Evolutionary conservation across 2,888 invertebrate species (phyloP), one percentile per base, ranked within the genome.

Genomic region (Standfussiana lucernea): DNA sequence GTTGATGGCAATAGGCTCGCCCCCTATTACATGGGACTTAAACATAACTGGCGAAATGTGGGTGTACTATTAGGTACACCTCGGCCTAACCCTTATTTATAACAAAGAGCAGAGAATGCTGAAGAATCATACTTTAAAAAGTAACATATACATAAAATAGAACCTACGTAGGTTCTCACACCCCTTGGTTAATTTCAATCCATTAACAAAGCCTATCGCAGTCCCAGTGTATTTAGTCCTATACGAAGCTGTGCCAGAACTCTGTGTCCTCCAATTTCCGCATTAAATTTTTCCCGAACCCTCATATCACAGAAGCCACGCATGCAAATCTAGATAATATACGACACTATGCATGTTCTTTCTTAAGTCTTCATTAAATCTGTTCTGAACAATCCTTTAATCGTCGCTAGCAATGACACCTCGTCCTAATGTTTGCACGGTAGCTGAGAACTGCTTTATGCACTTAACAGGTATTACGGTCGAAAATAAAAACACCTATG

Each of bases 401-500:
- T 15, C 8, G 11, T 64, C 85, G 82, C 87, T 80, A 13, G n/a
- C 67, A 40, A 6, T 40, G 32, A 5, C 21, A 73, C 86, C 75
- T 66, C 8, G 61, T 24, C 56, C 37, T 21, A 73, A 79, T 70
- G 50, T 69, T 62, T 75, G 75, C 62, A 59, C 59, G 67, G 66
- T 78, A 74, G 79, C 65, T 62, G 53, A 72, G 70, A 88, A 86
- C 78, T 86, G 77, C 83, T 86, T 86, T 87, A 78, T 85, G 83
- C 86, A 85, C 88, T 87, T 87, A 86, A 82, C 84, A 86, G 83
- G 72, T 86, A 79, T 79, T 82, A 79, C 56, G 78, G 68, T 28
- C 28, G 47, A 72, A 82, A 82, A 84, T 82, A 85, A 85, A 85
- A 79, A 82, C 75, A 77, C 82, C 68, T 74, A 28, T 68, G 56